Base-by-base conservation (phyloP, 2,888 invertebrate species). In the Pseudoips prasinana region DNA sequence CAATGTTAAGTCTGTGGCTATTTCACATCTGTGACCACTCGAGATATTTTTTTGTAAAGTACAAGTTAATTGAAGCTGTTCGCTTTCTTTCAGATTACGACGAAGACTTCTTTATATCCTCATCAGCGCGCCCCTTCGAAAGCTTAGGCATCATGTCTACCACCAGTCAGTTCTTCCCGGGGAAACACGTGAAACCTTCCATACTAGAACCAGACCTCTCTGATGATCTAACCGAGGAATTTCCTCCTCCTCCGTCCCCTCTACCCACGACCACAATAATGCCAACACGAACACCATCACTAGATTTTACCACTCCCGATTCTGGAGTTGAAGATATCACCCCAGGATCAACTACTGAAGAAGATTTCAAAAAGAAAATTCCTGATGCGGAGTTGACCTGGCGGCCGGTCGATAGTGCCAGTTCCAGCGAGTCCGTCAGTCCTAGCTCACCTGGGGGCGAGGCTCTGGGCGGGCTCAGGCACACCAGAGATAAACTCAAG, bases 31-130 rank as follows among this genome's bases (percentile, higher is more conserved):
- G n/a, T n/a, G n/a, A n/a, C n/a, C n/a, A n/a, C n/a, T n/a, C n/a
- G n/a, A n/a, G n/a, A n/a, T n/a, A n/a, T n/a, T n/a, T n/a, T n/a
- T n/a, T n/a, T n/a, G n/a, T n/a, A n/a, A n/a, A n/a, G n/a, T n/a
- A n/a, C n/a, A n/a, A n/a, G n/a, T n/a, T n/a, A n/a, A n/a, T n/a
- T n/a, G n/a, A n/a, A n/a, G n/a, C n/a, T n/a, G n/a, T n/a, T n/a
- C n/a, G n/a, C n/a, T 14, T 14, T 8, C 17, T 22, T 10, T n/a
- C 69, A 91, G 91, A 87, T 57, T 85, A 89, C 67, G 82, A 92
- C 58, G 93, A 93, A 49, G 94, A 94, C 58, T 94, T 94, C 76
- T 94, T 91, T 79, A 92, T 94, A 54, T 93, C 93, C 52, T 92
- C 93, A 40, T 93, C 94, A 18, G 91, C 92, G 43, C 90, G 92